A percentile compares a stretch with the other conserved stretches of the same genome.
Evolutionary conservation across 23 tunicate genomes (phyloP).

Genomic region (Clavelina lepadiformis): DNA sequence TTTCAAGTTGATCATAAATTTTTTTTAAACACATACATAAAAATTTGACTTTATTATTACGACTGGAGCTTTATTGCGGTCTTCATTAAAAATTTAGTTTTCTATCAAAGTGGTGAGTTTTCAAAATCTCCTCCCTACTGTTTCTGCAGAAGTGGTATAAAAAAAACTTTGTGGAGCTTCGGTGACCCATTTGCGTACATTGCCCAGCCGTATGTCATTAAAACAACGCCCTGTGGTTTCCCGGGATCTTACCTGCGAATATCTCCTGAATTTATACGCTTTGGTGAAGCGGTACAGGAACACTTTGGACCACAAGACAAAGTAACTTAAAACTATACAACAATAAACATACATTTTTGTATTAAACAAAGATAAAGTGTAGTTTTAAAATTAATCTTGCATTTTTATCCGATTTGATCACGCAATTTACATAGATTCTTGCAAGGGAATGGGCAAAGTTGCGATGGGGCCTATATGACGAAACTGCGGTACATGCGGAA

Average conservation of each 20-base stretch:
- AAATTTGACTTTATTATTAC: too few species aligned
- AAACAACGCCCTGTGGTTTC: slow-evolving; percentile 88
- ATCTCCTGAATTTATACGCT: slow-evolving; percentile 74
- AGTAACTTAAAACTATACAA: slow-evolving; percentile 10
- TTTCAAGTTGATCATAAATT: background rate
- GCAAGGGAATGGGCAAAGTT: slow-evolving; percentile 88
- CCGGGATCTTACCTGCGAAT: slow-evolving; percentile 69
- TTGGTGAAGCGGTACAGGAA: slow-evolving; percentile 37
- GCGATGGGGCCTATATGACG: slow-evolving; percentile 95
- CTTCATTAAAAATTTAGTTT: too few species aligned
- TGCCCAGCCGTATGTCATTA: slow-evolving; percentile 73
- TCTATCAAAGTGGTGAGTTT: too few species aligned
- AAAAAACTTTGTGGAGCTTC: slow-evolving; percentile 49
- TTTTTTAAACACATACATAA: background rate
- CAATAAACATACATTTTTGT: background rate
- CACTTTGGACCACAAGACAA: slow-evolving; percentile 38
- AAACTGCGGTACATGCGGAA: slow-evolving; percentile 29
- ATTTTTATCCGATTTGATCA: background rate
- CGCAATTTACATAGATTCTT: slow-evolving; percentile 25
- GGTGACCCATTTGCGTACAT: slow-evolving; percentile 52
- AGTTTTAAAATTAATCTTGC: background rate
- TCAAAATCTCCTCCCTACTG: too few species aligned
- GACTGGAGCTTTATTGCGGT: too few species aligned
- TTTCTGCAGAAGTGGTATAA: too few species aligned
- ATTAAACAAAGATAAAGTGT: background rate